Evolutionary conservation across 2,888 invertebrate genomes (phyloP), one percentile per base, ranked within the genome.

Genomic region (Cheilosia impressa): DNA sequence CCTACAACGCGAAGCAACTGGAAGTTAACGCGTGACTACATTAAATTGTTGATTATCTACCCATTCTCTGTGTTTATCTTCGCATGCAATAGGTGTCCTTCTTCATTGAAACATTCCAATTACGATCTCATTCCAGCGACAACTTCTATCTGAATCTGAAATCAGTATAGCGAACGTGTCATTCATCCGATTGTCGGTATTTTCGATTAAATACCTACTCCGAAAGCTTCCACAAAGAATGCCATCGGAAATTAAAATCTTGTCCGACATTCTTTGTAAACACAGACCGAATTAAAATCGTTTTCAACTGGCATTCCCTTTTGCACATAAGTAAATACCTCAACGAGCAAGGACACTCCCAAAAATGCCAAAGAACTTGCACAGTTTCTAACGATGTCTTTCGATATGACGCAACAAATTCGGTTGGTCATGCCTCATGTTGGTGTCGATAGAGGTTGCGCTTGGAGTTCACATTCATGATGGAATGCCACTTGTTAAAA

Each of bases 211-310:
- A 50, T 24, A 62, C 27, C 22, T 10, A 17, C n/a, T 10, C 38
- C 38, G 3, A 13, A 38, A 38, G 38, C 13, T 4, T 4, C 4
- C 47, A 63, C 4, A 31, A 31, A 19, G 19, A 34, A 52, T 50
- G 4, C 4, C 13, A 41, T 66, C 65, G 65, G 65, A 66, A 66
- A 66, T 66, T 66, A 66, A 66, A 66, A 66, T 52, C 65, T 24
- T 66, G 52, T 50, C 52, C 52, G 24, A 52, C 7, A 41, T 63
- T 50, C 47, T 15, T 34, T 7, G 19, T 19, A 7, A 4, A 43
- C 27, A 38, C 13, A 19, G 15, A 43, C n/a, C 13, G 24, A 47
- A 62, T 62, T 34, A 3, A 19, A 63, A 63, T 50, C 31, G 6
- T 6, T 31, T n/a, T 5, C 57, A 57, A 9, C 1, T 34, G 17